phyloP scores from a whole-genome alignment of 1,140 invertebrate species.

The Liolophura sinensis region DNA sequence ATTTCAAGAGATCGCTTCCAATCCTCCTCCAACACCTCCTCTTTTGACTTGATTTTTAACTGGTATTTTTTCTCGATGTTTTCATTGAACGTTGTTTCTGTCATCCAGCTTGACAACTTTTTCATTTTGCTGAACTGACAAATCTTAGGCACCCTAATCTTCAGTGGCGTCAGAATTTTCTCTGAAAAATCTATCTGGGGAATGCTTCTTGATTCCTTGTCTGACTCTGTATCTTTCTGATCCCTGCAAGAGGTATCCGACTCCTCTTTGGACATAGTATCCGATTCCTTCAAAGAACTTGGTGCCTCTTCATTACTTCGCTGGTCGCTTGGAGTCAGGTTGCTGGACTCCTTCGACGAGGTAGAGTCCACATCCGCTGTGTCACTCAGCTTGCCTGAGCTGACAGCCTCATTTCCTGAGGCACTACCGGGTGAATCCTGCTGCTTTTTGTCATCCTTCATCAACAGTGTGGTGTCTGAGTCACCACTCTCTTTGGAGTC shows the following conservation, averaged over 20 bases:
- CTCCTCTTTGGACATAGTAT: constrained; percentile 11
- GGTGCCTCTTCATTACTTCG: constrained; percentile 35
- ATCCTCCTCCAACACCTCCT: constrained; percentile 25
- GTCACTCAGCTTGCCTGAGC: no score
- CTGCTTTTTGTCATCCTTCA: no score
- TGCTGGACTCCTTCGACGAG: constrained; percentile 30
- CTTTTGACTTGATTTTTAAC: constrained; percentile 7
- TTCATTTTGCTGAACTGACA: neutral
- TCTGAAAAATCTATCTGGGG: constrained; percentile 14
- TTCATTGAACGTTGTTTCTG: constrained; percentile 21
- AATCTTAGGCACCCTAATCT: constrained; percentile 11
- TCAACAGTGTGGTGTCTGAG: no score
- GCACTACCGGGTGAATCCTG: no score
- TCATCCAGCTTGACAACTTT: constrained; percentile 22
- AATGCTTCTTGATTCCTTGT: neutral
- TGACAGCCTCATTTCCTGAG: no score
- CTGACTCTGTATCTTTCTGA: constrained; percentile 12
- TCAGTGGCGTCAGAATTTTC: constrained; percentile 26
- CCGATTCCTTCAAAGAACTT: constrained; percentile 41
- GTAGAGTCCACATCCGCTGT: constrained; percentile 21
- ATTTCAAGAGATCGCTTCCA: constrained; percentile 18
- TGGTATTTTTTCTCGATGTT: constrained; percentile 28
- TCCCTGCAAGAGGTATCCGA: constrained; percentile 21
- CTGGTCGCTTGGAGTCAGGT: constrained; percentile 35
- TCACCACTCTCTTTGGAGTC: no score